Evolutionary conservation across 2,797 vertebrate genomes (phyloP), one percentile per base, ranked within the genome.

Genomic region (Luscinia luscinia): DNA sequence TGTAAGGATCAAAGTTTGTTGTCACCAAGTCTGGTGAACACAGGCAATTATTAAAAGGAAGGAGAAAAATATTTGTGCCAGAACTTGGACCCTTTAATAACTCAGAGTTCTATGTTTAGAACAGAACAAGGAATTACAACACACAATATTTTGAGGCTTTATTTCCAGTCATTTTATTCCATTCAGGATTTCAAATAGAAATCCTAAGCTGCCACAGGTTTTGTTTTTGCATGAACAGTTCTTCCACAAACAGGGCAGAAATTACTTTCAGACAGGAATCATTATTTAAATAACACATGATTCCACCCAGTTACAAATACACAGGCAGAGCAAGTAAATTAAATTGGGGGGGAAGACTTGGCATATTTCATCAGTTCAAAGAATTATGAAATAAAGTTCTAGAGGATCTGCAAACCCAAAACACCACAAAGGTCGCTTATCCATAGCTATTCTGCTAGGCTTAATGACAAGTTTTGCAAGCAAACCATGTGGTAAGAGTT

Each of bases 221-320:
- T 93, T 96, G 75, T 73, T 95, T 97, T 88, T 72, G 77, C 48
- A 73, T 85, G 76, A 76, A 55, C 77, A 77, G 74, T 84, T 90
- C 83, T 94, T 94, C 92, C 84, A 94, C 78, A 90, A 96, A 93
- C 66, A 90, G 54, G 82, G 51, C 45, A 95, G 62, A 81, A 95
- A 96, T 93, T 92, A 90, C 90, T 95, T 97, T 92, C 90, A 95
- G 93, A 74, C 80, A 94, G 82, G 62, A 92, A 69, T 78, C 14
- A n/a, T 84, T 94, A 85, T 61, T 97, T 93, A 92, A 94, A 90
- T 92, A 95, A 89, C 84, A 90, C 73, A 84, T 27, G 15, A 92
- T 95, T 94, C 72, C 64, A 89, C 59, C 61, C 80, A 66, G 61
- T 72, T 89, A 73, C 78, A 89, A 96, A 91, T 73, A 76, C 63